Evolutionary conservation across 2,113 vertebrate genomes (phyloP), one percentile per base, ranked within the genome.

Genomic region (Fulica atra): DNA sequence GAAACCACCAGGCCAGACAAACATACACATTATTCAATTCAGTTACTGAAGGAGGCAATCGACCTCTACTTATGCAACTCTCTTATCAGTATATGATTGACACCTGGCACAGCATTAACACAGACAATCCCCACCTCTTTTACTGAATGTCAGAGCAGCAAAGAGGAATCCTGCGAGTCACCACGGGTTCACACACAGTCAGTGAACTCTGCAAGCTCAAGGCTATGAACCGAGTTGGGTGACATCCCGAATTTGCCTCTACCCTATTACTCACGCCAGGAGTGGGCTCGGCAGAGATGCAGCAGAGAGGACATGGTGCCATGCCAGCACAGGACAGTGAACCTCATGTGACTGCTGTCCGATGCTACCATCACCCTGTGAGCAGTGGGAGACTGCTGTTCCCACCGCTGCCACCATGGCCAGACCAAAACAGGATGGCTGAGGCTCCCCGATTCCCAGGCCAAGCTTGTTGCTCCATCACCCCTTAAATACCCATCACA

Each of bases 251-350:
- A 0, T 60, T n/a, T 53, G 68, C 36, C 53, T 35, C 38, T 9
- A 35, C 5, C 44, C 3, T 0, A 21, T n/a, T 24, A 12, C 31
- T 13, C 36, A 20, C 23, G 38, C 2, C 33, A 66, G 50, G 4
- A 72, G 36, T 1, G 0, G 40, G 59, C 51, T 59, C 59, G 17
- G 59, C 59, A 59, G 44, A 66, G 44, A n/a, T 2, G 11, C 33
- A 21, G 51, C 59, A n/a, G 44, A 38, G 59, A 60, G 74, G 59
- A 73, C 16, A 7, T 0, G 1, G 51, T 46, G 60, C 53, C 44
- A 9, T 0, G 2, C 28, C 3, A 6, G 36, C 6, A 1, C 2
- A 1, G 44, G 51, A 66, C 28, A 46, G 53, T 5, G 1, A 0
- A 23, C 53, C 29, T 44, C 9, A n/a, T 21, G 29, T 2, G 0